These are phyloP conservation scores for Aeoliscus strigatus DNA, from an alignment of 2,797 vertebrate species.

Conservation along the genomic window DNA sequence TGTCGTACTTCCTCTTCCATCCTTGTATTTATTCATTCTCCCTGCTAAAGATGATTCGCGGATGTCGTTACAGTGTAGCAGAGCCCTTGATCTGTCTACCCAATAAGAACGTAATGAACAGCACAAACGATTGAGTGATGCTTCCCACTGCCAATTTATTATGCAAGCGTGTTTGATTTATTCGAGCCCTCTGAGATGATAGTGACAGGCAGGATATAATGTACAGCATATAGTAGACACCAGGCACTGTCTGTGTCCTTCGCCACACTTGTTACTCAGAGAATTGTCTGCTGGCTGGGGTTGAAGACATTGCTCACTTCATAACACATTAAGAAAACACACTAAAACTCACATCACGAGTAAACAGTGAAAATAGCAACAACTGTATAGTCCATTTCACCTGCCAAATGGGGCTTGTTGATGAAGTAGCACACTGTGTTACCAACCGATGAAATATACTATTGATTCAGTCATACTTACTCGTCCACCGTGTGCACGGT, in stretches of 20 bases:
- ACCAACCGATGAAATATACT: conserved; percentile 22
- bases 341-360: neutral
- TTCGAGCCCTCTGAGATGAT: conserved; percentile 43
- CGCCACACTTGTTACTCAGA: conserved; percentile 1
- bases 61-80: too few species aligned
- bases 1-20: neutral
- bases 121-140: conserved; percentile 61
- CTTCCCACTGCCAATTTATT: conserved; percentile 56
- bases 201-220: conserved; percentile 34
- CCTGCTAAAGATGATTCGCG: too few species aligned
- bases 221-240: conserved; percentile 9
- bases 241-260: neutral
- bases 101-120: conserved; percentile 62
- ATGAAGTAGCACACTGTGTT: conserved; percentile 16
- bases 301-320: conserved; percentile 9
- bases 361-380: neutral
- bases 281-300: conserved; percentile 13
- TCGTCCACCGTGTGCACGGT: conserved; percentile 9
- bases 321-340: conserved; percentile 1
- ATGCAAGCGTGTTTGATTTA: conserved; percentile 46
- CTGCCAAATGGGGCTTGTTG: conserved; percentile 30
- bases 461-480: conserved; percentile 44
- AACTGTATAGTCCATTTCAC: conserved; percentile 11
- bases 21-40: too few species aligned
- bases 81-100: conserved; percentile 29